Percentiles rank a stretch among this genome's conserved stretches.
Conservation (phyloP, 1,140 invertebrate species). For the Meloidogyne hapla region DNA sequence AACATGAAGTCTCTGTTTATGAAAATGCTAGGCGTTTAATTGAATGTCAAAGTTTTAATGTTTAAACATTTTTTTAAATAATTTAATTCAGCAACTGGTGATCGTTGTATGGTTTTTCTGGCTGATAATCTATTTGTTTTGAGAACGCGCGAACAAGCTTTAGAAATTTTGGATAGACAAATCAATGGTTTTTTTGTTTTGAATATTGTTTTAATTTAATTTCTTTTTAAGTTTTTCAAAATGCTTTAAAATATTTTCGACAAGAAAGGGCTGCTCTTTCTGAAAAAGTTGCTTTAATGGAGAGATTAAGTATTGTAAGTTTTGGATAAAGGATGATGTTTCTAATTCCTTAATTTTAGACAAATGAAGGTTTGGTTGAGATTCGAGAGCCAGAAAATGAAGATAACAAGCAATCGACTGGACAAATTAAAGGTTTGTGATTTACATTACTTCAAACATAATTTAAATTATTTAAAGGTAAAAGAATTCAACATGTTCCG, state of each 20-base stretch:
- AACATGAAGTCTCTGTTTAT: conserved; percentile 30
- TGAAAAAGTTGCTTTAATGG: conserved; percentile 18
- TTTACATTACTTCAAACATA: too few species aligned
- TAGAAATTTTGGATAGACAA: conserved; percentile 31
- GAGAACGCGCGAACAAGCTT: conserved; percentile 18
- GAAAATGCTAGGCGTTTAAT: conserved; percentile 4
- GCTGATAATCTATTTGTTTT: conserved; percentile 44
- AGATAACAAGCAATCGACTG: neutral
- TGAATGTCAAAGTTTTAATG: neutral
- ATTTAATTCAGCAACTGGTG: conserved; percentile 10
- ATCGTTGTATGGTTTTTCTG: conserved; percentile 33
- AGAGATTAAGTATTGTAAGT: conserved; percentile 6
- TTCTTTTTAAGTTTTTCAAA: neutral
- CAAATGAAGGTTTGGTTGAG: conserved; percentile 10
- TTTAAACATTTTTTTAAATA: neutral
- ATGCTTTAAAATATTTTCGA: neutral
- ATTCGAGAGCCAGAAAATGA: neutral
- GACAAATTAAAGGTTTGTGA: conserved; percentile 13
- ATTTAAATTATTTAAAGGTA: conserved; percentile 19
- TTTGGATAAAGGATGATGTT: neutral
- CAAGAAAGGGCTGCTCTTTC: conserved; percentile 19
- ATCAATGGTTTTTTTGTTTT: conserved; percentile 35
- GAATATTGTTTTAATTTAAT: conserved; percentile 1
- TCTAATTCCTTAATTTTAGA: conserved; percentile 11
- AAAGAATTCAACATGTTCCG: conserved; percentile 11